phyloP scores from a whole-genome alignment of 2,888 invertebrate genomes.

The Phlogophora meticulosa region DNA sequence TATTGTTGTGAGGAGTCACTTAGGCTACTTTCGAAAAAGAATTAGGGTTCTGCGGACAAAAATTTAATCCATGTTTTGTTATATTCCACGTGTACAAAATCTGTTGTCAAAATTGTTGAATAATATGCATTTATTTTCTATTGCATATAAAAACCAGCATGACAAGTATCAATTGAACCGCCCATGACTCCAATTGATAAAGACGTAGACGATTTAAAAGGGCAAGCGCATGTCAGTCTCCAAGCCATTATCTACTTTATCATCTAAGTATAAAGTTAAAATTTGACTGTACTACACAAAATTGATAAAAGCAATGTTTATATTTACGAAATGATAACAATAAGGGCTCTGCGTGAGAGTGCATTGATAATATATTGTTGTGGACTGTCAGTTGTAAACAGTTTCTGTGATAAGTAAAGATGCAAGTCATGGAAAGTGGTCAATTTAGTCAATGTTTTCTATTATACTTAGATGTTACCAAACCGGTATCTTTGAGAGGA shows the following conservation, averaged over 20 bases:
- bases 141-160: no score
- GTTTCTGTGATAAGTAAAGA: background rate
- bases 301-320: conserved; percentile 1
- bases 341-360: background rate
- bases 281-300: background rate
- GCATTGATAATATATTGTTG: background rate
- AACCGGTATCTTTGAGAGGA: no score
- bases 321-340: background rate
- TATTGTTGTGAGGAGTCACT: no score
- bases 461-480: no score
- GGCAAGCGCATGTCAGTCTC: background rate
- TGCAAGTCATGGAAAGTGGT: background rate
- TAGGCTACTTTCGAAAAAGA: no score
- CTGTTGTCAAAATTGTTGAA: no score
- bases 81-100: no score
- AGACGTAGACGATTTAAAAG: background rate
- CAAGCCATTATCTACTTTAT: background rate
- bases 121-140: no score
- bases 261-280: background rate
- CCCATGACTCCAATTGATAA: conserved; percentile 14
- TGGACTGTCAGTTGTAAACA: background rate
- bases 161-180: background rate
- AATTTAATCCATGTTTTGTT: no score
- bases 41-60: no score
- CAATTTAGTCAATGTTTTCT: no score